These are phyloP conservation scores for Plagiodera versicolora DNA, from an alignment of 2,888 invertebrate genomes.

Conservation along the genomic window DNA sequence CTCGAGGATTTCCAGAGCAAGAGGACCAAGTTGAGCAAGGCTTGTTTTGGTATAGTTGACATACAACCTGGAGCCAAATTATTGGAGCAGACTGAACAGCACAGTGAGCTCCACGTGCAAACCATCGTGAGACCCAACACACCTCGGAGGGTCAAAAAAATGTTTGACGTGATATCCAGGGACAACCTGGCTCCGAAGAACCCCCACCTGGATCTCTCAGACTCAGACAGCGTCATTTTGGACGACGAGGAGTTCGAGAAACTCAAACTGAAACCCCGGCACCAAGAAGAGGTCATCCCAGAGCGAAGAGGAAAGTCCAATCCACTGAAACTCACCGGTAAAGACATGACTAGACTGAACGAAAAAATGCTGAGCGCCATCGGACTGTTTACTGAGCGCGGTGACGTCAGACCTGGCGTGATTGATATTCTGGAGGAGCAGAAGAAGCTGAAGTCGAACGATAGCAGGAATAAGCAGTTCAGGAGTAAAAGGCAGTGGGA, in stretches of 20 bases:
- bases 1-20: background rate
- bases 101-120: background rate
- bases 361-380: constrained; percentile 31
- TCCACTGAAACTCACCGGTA: constrained; percentile 32
- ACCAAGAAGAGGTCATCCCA: background rate
- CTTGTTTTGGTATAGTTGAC: constrained; percentile 13
- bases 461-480: constrained; percentile 33
- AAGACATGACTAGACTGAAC: constrained; percentile 29
- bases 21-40: constrained; percentile 6
- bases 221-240: constrained; percentile 32
- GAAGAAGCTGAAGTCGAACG: constrained; percentile 23
- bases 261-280: constrained; percentile 2
- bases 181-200: too few species aligned
- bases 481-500: constrained; percentile 33
- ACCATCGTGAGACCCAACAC: constrained; percentile 20
- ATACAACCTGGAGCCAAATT: constrained; percentile 22
- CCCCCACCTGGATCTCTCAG: constrained; percentile 17
- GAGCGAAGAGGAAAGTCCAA: constrained; percentile 19
- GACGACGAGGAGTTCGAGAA: constrained; percentile 34
- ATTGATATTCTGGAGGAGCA: constrained; percentile 33
- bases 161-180: constrained; percentile 31
- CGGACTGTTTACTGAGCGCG: constrained; percentile 35
- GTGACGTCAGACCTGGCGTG: constrained; percentile 34
- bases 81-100: constrained; percentile 20
- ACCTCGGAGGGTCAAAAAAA: constrained; percentile 32